Evolutionary conservation across 2,113 vertebrate genomes (phyloP).

Genomic region (Cyprinodon tularosa): DNA sequence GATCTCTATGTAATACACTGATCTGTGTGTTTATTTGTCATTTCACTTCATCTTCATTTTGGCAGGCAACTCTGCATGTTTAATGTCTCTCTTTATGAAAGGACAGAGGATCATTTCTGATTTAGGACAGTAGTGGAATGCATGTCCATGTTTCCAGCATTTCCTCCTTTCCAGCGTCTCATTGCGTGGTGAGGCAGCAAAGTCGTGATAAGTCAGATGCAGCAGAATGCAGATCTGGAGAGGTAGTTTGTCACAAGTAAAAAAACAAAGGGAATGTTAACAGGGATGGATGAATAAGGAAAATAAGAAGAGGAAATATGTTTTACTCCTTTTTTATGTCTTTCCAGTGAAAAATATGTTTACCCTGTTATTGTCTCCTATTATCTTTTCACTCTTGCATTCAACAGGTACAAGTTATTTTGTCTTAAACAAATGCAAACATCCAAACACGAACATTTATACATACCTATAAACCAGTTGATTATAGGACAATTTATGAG

Average conservation of each 20-base stretch:
- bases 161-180: conserved; percentile 9
- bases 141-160: conserved; percentile 16
- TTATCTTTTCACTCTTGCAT: conserved; percentile 22
- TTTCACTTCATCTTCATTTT: conserved; percentile 57
- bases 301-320: background rate
- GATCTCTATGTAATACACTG: conserved; percentile 46
- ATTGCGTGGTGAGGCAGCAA: conserved; percentile 26
- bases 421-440: conserved; percentile 36
- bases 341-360: background rate
- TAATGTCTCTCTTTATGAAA: conserved; percentile 1
- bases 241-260: conserved; percentile 27
- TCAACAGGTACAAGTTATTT: conserved; percentile 49
- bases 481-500: conserved; percentile 70
- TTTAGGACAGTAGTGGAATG: background rate
- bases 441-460: conserved; percentile 23
- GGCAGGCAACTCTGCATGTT: background rate
- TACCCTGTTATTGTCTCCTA: background rate
- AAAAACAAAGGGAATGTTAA: conserved; percentile 2
- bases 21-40: conserved; percentile 43
- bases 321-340: background rate
- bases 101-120: background rate
- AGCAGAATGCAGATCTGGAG: conserved; percentile 17
- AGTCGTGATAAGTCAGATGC: conserved; percentile 65
- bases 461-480: conserved; percentile 35
- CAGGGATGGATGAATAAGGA: conserved; percentile 9